Evolutionary conservation across 2,113 vertebrate genomes (phyloP).

Genomic region (Scartelaos histophorus): DNA sequence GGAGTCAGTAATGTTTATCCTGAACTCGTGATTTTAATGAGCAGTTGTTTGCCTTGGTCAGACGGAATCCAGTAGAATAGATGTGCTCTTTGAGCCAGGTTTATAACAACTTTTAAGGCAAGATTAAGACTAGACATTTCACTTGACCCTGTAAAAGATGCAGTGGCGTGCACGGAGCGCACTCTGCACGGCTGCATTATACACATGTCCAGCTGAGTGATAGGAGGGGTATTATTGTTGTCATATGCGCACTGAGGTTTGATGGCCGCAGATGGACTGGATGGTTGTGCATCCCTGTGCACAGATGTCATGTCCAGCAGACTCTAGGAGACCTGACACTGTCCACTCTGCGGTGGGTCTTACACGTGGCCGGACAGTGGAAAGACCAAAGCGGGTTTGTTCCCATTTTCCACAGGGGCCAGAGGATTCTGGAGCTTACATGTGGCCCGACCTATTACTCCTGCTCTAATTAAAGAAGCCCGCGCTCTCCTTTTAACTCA

Average conservation of each 20-base stretch:
- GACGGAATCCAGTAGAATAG: background rate
- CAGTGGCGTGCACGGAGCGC: background rate
- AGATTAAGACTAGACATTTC: background rate
- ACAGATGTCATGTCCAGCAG: background rate
- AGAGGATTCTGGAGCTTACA: background rate
- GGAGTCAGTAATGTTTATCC: background rate
- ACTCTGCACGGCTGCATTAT: background rate
- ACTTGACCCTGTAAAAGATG: background rate
- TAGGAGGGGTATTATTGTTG: background rate
- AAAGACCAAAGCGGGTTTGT: background rate
- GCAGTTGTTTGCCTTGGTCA: background rate
- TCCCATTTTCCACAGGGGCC: constrained; percentile 2
- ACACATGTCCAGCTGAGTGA: background rate
- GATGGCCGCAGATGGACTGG: background rate
- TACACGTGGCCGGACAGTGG: background rate
- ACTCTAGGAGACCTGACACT: background rate
- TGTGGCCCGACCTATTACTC: background rate
- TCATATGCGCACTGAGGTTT: background rate
- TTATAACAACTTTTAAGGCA: background rate
- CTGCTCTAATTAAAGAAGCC: background rate
- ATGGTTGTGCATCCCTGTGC: background rate
- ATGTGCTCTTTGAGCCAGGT: background rate
- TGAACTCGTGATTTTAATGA: background rate
- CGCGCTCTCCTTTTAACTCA: background rate
- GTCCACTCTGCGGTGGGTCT: background rate